A percentile compares a stretch with the other conserved stretches of the same genome.
These are phyloP conservation scores for Coracopsis vasa DNA, from an alignment of 2,113 vertebrate genomes.

Conservation along the genomic window DNA sequence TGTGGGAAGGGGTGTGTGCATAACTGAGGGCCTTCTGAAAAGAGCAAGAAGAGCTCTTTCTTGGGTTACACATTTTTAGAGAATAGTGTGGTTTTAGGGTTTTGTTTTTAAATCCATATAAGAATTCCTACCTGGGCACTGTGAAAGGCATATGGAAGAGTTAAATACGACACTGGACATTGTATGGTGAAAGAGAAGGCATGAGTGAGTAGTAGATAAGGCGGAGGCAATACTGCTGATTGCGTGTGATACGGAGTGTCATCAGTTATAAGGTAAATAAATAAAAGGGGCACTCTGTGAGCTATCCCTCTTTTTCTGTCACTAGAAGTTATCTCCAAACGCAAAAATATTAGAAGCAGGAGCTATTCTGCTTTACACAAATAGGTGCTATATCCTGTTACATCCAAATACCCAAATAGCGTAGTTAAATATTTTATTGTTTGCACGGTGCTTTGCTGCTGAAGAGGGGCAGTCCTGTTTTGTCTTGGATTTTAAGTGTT, in stretches of 20 bases:
- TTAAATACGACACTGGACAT: background rate
- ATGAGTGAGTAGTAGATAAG: background rate
- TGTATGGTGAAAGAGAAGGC: background rate
- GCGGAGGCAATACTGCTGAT: background rate
- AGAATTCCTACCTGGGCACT: background rate
- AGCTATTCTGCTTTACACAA: background rate
- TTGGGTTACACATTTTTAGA: background rate
- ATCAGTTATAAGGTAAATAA: background rate
- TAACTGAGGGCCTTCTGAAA: conserved; percentile 11
- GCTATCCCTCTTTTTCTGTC: background rate
- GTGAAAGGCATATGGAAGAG: background rate
- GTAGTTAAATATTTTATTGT: background rate
- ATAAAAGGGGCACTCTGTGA: background rate
- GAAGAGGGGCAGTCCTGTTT: background rate
- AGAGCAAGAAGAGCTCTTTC: background rate
- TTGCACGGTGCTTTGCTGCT: background rate
- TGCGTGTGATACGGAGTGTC: background rate
- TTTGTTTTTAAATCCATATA: background rate
- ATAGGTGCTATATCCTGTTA: background rate
- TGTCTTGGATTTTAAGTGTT: background rate
- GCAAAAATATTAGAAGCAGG: background rate
- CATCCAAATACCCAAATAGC: background rate
- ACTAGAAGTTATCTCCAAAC: background rate
- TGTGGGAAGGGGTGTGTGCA: background rate
- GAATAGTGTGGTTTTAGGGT: background rate